Base-by-base conservation (phyloP, 1,140 invertebrate genomes). In the Drosophila punjabiensis region DNA sequence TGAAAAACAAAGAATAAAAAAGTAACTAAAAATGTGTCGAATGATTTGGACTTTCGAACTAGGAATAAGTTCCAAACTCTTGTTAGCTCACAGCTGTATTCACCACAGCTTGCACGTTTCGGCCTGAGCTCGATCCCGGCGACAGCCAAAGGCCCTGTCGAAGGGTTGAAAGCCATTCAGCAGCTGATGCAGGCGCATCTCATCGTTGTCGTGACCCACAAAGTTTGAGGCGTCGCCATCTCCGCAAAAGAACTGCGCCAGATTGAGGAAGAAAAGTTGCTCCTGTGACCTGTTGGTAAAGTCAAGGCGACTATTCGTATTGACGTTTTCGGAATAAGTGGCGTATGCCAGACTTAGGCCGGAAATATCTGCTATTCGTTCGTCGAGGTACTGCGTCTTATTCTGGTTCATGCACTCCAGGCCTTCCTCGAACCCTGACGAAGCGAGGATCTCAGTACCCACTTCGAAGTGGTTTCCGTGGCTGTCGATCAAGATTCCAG, bases 221-320 rank as follows among this genome's bases (percentile, higher is more conserved):
- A 88, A 88, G 4, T 66, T 50, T 0, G 9, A 2, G 0, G 4
- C 1, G 6, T 16, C 18, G 5, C 11, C 16, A 20, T 64, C 20
- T 2, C 83, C 83, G 28, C 91, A 92, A 30, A 92, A 92, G 45
- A 92, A 90, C 33, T 92, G 91, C 0, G 91, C 90, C 55, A 90
- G 14, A 45, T 88, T 92, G 0, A 92, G 61, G 28, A 92, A 92
- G 41, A 92, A 92, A 0, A 92, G 24, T 14, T 88, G 52, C 48
- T 71, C 58, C 45, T 73, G 53, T 0, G 71, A 6, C n/a, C 85
- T 56, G 6, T 30, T 35, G 3, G 61, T 71, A 5, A 83, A 81
- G 13, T 28, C 47, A 0, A 56, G 59, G 5, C 58, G 67, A 13
- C 6, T 58, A 8, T 28, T 47, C 43, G 11, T 11, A 3, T 32